Evolutionary conservation across 2,113 vertebrate genomes (phyloP).

Genomic region (Microtus oregoni): DNA sequence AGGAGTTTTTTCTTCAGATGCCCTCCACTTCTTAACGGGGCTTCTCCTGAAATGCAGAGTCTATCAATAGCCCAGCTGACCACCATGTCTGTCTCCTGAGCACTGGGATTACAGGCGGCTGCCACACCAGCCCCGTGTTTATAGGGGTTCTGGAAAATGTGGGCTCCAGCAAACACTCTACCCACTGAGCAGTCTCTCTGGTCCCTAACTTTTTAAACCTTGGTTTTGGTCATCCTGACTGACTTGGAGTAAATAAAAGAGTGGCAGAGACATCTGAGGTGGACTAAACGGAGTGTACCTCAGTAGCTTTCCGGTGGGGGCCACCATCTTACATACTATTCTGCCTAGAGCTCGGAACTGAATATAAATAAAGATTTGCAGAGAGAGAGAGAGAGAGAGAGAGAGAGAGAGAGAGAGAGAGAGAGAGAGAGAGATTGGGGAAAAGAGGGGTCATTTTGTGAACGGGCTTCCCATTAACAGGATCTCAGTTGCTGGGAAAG

Average conservation of each 20-base stretch:
- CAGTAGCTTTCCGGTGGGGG: neutral
- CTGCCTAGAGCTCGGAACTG: neutral
- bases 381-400: too few relatives aligned
- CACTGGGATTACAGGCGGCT: neutral
- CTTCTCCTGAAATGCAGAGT: neutral
- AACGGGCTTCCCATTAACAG: neutral
- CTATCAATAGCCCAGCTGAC: neutral
- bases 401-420: too few relatives aligned
- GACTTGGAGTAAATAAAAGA: neutral
- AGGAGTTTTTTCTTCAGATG: neutral
- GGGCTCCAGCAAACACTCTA: neutral
- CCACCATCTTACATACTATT: neutral
- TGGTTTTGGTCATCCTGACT: conserved; percentile 7
- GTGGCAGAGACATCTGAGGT: neutral
- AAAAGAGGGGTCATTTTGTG: neutral
- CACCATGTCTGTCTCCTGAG: neutral
- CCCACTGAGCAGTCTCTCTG: neutral
- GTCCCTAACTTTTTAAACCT: conserved; percentile 28
- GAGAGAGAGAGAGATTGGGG: neutral
- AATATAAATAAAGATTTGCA: neutral
- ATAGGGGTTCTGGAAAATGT: neutral
- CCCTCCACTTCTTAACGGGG: too few relatives aligned
- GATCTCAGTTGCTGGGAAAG: neutral
- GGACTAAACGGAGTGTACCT: neutral
- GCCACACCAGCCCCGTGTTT: neutral